phyloP scores from a whole-genome alignment of 2,797 vertebrate species.

The Centropyge bicolor region DNA sequence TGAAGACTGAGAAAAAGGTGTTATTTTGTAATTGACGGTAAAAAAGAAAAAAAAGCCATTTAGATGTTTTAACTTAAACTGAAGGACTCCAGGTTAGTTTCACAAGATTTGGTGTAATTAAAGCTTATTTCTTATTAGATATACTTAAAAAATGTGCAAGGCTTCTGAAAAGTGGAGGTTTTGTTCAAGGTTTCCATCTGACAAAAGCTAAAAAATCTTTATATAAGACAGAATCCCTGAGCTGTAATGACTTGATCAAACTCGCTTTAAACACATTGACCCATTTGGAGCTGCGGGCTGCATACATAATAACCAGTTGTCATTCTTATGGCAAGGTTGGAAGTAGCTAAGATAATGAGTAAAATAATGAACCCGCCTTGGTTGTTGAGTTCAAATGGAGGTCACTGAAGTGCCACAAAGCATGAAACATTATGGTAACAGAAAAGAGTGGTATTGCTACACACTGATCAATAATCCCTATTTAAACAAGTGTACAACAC shows the following conservation, averaged over 20 bases:
- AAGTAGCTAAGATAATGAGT: neutral
- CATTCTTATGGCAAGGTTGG: conserved; percentile 1
- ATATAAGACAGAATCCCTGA: conserved; percentile 9
- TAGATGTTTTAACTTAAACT: neutral
- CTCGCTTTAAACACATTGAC: neutral
- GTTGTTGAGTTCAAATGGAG: conserved; percentile 24
- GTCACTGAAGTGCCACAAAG: conserved; percentile 23
- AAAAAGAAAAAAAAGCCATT: conserved; percentile 21
- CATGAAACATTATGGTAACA: conserved; percentile 24
- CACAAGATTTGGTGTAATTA: neutral
- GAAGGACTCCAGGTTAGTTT: neutral
- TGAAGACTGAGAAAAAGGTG: conserved; percentile 23
- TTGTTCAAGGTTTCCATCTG: conserved; percentile 6
- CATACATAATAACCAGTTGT: neutral
- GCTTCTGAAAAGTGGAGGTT: conserved; percentile 1
- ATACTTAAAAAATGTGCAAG: neutral
- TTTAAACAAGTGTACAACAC: conserved; percentile 32
- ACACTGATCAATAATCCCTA: conserved; percentile 40
- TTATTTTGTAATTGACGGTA: neutral
- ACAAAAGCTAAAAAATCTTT: conserved; percentile 7
- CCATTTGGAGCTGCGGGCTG: neutral
- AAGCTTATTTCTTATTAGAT: conserved; percentile 4
- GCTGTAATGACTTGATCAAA: neutral
- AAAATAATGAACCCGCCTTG: neutral
- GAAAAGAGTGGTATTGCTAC: conserved; percentile 12